Conservation (phyloP, 1,140 invertebrate species). For the Zaprionus africanus region DNA sequence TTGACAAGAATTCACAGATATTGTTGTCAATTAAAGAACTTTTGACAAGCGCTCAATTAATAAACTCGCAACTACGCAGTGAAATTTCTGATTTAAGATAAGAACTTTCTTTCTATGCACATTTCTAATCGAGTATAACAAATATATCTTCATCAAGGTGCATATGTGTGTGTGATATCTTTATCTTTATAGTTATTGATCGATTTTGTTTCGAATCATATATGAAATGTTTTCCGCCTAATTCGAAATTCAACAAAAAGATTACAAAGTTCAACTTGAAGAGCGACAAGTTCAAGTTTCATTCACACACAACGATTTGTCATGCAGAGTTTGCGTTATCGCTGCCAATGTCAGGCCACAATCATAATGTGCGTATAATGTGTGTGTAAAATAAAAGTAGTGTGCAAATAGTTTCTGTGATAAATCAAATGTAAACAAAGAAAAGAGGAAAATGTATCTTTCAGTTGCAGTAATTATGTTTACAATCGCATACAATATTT, state of each 20-base stretch:
- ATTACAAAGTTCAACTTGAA: constrained; percentile 53
- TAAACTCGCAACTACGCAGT: constrained; percentile 49
- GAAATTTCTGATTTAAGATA: constrained; percentile 11
- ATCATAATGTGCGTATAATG: constrained; percentile 55
- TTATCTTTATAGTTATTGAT: constrained; percentile 29
- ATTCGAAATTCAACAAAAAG: constrained; percentile 36
- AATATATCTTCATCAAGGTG: background rate
- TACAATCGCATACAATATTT: constrained; percentile 9
- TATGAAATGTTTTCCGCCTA: constrained; percentile 1
- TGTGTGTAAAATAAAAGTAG: constrained; percentile 22
- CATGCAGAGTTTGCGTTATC: constrained; percentile 51
- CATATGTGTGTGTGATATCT: constrained; percentile 1
- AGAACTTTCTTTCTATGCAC: constrained; percentile 1
- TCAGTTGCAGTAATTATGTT: constrained; percentile 21
- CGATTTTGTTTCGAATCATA: background rate
- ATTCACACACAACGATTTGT: constrained; percentile 54
- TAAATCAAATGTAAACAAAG: constrained; percentile 12
- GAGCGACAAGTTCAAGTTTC: constrained; percentile 8
- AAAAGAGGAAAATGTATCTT: background rate
- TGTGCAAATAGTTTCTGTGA: constrained; percentile 38
- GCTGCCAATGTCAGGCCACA: constrained; percentile 24
- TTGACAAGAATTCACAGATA: constrained; percentile 10
- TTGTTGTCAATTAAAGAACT: constrained; percentile 1
- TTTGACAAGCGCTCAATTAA: constrained; percentile 29
- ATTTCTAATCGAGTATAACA: constrained; percentile 9